Percentiles rank a stretch among this genome's conserved stretches.
phyloP scores from a whole-genome alignment of 1,140 invertebrate species.

The Drosophila arawakana region DNA sequence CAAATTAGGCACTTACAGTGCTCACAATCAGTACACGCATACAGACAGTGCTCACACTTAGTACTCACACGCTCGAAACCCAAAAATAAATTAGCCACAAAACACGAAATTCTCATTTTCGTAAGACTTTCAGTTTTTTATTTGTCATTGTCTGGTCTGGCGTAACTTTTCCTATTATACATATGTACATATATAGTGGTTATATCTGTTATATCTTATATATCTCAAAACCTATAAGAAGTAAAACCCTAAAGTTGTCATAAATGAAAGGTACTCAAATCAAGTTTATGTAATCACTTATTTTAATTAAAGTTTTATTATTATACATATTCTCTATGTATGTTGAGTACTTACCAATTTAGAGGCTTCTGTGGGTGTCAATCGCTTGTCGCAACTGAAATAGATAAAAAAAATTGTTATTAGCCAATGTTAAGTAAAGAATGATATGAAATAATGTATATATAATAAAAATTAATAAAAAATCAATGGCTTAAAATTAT shows the following conservation, averaged over 20 bases:
- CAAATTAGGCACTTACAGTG: slow-evolving; percentile 42
- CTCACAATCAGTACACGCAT: slow-evolving; percentile 7
- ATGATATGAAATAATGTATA: too few species aligned
- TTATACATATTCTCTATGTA: neutral
- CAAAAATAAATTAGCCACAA: slow-evolving; percentile 32
- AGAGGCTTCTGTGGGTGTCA: slow-evolving; percentile 1
- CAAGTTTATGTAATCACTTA: neutral
- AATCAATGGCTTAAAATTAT: too few species aligned
- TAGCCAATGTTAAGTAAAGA: too few species aligned
- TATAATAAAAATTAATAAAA: too few species aligned
- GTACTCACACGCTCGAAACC: slow-evolving; percentile 13
- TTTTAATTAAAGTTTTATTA: neutral
- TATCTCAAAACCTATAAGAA: too few species aligned
- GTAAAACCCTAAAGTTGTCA: too few species aligned
- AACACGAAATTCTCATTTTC: slow-evolving; percentile 48
- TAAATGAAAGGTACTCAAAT: neutral
- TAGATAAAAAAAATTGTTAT: neutral
- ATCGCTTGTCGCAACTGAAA: neutral
- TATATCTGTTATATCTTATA: too few species aligned
- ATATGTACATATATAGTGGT: too few species aligned
- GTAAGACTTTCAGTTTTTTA: slow-evolving; percentile 31
- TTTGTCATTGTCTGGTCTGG: too few species aligned
- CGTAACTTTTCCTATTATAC: too few species aligned
- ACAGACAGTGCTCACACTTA: slow-evolving; percentile 9
- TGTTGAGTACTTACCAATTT: slow-evolving; percentile 14